Conservation (phyloP, 2,113 vertebrate genomes). For the Gallinago paraguaiae region DNA sequence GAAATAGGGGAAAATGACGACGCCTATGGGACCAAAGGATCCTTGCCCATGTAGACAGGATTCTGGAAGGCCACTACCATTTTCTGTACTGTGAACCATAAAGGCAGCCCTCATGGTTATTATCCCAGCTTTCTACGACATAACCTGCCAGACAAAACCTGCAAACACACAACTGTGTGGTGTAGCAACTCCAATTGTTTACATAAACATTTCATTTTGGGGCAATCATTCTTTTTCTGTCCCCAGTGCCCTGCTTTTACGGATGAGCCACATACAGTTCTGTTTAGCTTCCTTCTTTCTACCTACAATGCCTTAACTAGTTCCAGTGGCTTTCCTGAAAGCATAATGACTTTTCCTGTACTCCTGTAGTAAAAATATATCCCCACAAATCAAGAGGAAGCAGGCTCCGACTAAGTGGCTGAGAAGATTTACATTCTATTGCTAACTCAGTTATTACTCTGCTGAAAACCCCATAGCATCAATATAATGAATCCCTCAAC, state of each 20-base stretch:
- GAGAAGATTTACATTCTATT: constrained; percentile 85
- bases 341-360: constrained; percentile 80
- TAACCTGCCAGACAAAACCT: not conserved
- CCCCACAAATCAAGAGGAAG: constrained; percentile 82
- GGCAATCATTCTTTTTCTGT: not conserved
- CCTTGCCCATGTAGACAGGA: not conserved
- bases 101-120: not conserved
- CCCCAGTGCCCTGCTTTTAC: not conserved
- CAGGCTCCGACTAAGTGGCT: constrained; percentile 78
- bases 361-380: constrained; percentile 80
- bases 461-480: constrained; percentile 82
- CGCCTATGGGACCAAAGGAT: not conserved
- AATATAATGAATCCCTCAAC: constrained; percentile 86
- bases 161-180: not conserved
- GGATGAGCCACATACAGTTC: constrained; percentile 9
- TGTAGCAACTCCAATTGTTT: not conserved
- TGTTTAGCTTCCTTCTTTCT: constrained; percentile 55
- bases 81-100: not conserved
- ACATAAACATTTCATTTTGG: not conserved
- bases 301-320: constrained; percentile 70
- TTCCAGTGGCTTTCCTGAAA: constrained; percentile 73
- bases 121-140: not conserved
- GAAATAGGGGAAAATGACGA: not conserved
- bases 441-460: constrained; percentile 84
- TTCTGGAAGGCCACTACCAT: not conserved